A percentile compares a stretch with the other conserved stretches of the same genome.
phyloP scores from a whole-genome alignment of 2,113 vertebrate species.

The Nerophis ophidion region DNA sequence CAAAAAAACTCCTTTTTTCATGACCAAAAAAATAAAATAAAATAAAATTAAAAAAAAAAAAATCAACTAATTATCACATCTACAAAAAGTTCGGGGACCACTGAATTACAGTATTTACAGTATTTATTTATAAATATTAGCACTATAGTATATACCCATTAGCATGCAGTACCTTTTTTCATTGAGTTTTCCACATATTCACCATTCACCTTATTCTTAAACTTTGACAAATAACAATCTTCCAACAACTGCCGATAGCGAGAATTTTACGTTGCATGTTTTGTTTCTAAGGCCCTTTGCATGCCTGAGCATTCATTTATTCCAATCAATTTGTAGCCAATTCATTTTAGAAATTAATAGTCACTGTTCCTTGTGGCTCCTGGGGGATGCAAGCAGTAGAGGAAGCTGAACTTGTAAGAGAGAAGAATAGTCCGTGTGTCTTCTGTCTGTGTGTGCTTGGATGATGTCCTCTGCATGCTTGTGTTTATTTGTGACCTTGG shows the following conservation, averaged over 20 bases:
- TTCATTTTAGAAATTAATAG: constrained; percentile 62
- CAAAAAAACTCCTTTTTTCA: too few relatives aligned
- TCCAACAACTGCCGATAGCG: background rate
- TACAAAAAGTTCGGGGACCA: too few relatives aligned
- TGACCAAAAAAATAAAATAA: too few relatives aligned
- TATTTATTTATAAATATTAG: too few relatives aligned
- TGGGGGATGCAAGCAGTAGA: constrained; percentile 32
- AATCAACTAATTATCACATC: too few relatives aligned
- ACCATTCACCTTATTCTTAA: too few relatives aligned
- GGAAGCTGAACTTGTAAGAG: constrained; percentile 13
- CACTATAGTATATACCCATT: too few relatives aligned
- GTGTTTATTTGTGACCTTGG: constrained; percentile 63
- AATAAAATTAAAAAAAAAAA: too few relatives aligned
- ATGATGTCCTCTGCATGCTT: constrained; percentile 22
- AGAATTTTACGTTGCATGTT: background rate
- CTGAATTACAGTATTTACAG: too few relatives aligned
- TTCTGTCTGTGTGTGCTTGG: constrained; percentile 6
- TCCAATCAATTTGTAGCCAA: constrained; percentile 43
- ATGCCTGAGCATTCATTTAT: constrained; percentile 45
- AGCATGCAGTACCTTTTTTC: too few relatives aligned
- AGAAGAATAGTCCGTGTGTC: constrained; percentile 27
- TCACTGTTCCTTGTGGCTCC: constrained; percentile 40
- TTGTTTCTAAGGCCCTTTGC: background rate
- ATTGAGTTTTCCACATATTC: too few relatives aligned
- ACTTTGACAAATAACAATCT: background rate